phyloP scores from a whole-genome alignment of 2,888 invertebrate genomes.

The Trisateles emortualis region DNA sequence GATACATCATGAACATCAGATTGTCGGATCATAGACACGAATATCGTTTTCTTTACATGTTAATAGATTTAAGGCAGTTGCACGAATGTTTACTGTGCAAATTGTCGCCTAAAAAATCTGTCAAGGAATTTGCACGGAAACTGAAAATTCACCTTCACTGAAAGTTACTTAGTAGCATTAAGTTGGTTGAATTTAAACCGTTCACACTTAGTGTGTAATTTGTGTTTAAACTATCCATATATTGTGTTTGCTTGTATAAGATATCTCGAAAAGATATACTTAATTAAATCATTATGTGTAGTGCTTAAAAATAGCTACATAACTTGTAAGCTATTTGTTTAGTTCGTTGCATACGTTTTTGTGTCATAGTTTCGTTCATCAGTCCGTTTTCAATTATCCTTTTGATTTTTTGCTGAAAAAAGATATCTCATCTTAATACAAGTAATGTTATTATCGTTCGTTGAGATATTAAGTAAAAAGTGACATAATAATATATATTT shows the following conservation, averaged over 20 bases:
- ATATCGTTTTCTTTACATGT: conserved; percentile 44
- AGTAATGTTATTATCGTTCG: too few relatives aligned
- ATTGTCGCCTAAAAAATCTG: conserved; percentile 6
- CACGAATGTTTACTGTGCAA: conserved; percentile 23
- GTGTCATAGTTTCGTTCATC: too few relatives aligned
- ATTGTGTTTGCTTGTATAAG: background rate
- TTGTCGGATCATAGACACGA: conserved; percentile 29
- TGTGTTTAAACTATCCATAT: background rate
- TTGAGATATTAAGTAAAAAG: too few relatives aligned
- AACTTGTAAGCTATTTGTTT: too few relatives aligned
- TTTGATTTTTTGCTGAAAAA: too few relatives aligned
- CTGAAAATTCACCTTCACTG: conserved; percentile 3
- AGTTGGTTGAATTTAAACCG: background rate
- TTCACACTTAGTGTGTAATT: background rate
- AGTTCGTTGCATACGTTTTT: too few relatives aligned
- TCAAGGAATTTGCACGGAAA: conserved; percentile 19
- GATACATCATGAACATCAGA: conserved; percentile 61
- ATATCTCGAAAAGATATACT: background rate
- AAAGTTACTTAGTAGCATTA: background rate
- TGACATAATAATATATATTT: too few relatives aligned
- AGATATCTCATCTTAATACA: too few relatives aligned
- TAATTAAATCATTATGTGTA: too few relatives aligned
- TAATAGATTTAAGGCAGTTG: conserved; percentile 25
- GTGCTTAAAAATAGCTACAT: too few relatives aligned
- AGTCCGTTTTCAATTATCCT: too few relatives aligned